Evolutionary conservation across 2,797 vertebrate species (phyloP).

Genomic region (Melanotaenia boesemani): DNA sequence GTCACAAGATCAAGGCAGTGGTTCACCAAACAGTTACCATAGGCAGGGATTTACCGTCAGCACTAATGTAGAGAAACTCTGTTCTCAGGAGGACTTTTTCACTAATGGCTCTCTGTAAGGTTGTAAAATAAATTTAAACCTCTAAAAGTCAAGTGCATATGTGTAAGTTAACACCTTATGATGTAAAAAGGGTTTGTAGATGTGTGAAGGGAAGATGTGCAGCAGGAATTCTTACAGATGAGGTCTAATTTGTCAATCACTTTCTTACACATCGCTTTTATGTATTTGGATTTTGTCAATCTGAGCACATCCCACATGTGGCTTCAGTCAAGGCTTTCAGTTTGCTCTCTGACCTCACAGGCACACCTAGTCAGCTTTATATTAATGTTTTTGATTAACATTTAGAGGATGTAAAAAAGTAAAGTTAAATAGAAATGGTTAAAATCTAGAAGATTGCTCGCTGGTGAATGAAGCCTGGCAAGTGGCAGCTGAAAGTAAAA

Average conservation of each 20-base stretch:
- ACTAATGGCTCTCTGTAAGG: neutral
- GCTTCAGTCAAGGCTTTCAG: neutral
- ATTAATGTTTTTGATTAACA: neutral
- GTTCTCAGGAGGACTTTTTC: neutral
- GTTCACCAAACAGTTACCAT: slow-evolving; percentile 38
- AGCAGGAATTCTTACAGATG: slow-evolving; percentile 2
- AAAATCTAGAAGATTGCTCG: neutral
- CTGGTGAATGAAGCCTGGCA: neutral
- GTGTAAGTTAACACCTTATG: neutral
- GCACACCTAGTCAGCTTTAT: neutral
- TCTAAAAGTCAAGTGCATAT: neutral
- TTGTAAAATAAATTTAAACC: slow-evolving; percentile 19
- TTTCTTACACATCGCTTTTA: neutral
- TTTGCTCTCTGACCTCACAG: neutral
- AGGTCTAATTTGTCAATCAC: slow-evolving; percentile 3
- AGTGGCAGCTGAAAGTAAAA: neutral
- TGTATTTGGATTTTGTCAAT: neutral
- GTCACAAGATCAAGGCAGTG: slow-evolving; percentile 74
- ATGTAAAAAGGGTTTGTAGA: neutral
- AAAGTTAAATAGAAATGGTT: neutral
- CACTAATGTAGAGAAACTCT: slow-evolving; percentile 3
- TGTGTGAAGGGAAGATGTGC: neutral
- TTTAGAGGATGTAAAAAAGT: neutral
- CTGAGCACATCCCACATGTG: neutral
- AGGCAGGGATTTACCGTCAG: slow-evolving; percentile 34